These are phyloP conservation scores for Melanotaenia pygmaea DNA, from an alignment of 2,797 vertebrate species.

Conservation along the genomic window DNA sequence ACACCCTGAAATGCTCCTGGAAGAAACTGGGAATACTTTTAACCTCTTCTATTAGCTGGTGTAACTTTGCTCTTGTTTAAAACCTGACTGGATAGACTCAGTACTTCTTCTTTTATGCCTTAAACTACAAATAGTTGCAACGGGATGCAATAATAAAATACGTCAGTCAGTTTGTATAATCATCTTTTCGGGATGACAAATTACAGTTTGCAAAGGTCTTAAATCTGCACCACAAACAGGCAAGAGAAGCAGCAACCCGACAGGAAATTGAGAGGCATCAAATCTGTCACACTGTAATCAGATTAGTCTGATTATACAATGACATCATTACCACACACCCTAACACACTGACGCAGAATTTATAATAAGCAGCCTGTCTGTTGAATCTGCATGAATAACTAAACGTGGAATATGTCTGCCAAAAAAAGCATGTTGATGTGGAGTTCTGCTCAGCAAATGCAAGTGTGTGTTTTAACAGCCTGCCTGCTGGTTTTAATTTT, in stretches of 20 bases:
- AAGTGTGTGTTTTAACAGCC: neutral
- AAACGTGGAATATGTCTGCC: neutral
- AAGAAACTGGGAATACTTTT: no score
- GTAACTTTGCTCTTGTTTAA: no score
- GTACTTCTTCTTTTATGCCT: no score
- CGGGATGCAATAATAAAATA: neutral
- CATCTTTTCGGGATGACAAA: neutral
- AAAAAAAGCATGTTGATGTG: slow-evolving; percentile 6
- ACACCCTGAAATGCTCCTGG: no score
- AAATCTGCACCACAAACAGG: neutral
- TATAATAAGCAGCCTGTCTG: slow-evolving; percentile 16
- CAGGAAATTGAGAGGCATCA: slow-evolving; percentile 57
- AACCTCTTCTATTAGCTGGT: no score
- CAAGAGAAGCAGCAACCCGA: slow-evolving; percentile 1
- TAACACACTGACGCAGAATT: slow-evolving; percentile 23
- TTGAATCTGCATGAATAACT: slow-evolving; percentile 8
- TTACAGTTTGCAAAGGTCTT: neutral
- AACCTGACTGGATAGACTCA: no score
- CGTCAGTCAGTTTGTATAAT: neutral
- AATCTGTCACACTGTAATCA: slow-evolving; percentile 63
- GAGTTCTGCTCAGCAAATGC: slow-evolving; percentile 11
- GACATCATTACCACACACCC: slow-evolving; percentile 53
- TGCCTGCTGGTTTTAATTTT: slow-evolving; percentile 40
- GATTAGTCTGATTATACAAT: slow-evolving; percentile 66
- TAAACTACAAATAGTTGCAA: no score